Evolutionary conservation across 2,113 vertebrate species (phyloP).

Genomic region (Cyanoliseus patagonus): DNA sequence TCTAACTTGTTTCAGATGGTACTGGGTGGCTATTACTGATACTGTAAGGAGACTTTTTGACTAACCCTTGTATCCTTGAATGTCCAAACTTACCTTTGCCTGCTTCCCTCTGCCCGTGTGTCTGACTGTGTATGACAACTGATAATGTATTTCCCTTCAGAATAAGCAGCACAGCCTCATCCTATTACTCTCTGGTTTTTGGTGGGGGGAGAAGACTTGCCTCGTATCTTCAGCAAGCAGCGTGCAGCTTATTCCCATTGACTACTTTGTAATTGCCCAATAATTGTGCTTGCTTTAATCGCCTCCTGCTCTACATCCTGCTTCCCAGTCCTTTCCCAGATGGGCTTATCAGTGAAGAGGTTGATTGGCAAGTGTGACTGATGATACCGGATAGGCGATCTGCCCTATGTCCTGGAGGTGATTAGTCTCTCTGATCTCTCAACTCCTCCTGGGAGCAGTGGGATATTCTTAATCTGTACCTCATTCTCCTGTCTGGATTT

Average conservation of each 20-base stretch:
- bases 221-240: slow-evolving; percentile 34
- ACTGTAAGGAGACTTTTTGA: background rate
- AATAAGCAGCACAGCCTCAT: background rate
- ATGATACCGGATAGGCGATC: slow-evolving; percentile 38
- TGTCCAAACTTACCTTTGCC: background rate
- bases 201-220: background rate
- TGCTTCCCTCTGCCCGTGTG: background rate
- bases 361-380: slow-evolving; percentile 60
- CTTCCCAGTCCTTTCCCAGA: slow-evolving; percentile 15
- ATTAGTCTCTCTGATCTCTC: slow-evolving; percentile 43
- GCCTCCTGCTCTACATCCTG: background rate
- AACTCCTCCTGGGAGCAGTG: slow-evolving; percentile 2
- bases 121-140: background rate
- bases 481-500: slow-evolving; percentile 24
- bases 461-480: slow-evolving; percentile 31
- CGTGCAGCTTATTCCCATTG: slow-evolving; percentile 20
- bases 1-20: background rate
- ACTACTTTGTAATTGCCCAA: slow-evolving; percentile 17
- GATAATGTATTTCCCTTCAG: background rate
- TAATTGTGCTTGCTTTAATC: slow-evolving; percentile 36
- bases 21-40: background rate
- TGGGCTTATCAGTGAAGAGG: background rate
- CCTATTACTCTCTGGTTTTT: background rate
- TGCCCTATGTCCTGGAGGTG: background rate
- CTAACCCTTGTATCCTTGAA: background rate